phyloP scores from a whole-genome alignment of 2,888 invertebrate genomes.

The Thalpophila matura region DNA sequence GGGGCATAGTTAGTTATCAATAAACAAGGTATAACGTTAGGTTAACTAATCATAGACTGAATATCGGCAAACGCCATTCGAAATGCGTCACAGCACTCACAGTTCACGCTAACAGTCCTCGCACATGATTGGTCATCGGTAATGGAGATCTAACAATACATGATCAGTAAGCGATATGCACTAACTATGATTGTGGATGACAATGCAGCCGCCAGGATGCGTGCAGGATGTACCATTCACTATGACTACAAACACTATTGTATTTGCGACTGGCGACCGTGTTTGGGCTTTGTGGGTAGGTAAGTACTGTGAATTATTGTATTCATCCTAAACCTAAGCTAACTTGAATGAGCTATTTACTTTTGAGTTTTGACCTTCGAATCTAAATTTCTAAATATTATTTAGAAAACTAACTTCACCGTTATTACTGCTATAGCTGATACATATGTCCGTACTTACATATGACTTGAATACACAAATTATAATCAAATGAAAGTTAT shows the following conservation, averaged over 20 bases:
- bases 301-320: slow-evolving; percentile 11
- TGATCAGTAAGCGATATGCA: slow-evolving; percentile 7
- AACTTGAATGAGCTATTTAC: slow-evolving; percentile 10
- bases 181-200: background rate
- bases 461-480: background rate
- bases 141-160: slow-evolving; percentile 16
- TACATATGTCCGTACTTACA: background rate
- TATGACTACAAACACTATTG: slow-evolving; percentile 12
- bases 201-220: slow-evolving; percentile 17
- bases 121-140: slow-evolving; percentile 5
- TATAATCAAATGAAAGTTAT: slow-evolving; percentile 20
- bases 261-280: background rate
- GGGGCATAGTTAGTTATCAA: no score
- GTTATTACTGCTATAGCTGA: slow-evolving; percentile 1
- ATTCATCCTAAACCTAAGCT: slow-evolving; percentile 8
- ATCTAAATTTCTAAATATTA: slow-evolving; percentile 21
- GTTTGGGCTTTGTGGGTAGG: no score
- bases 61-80: slow-evolving; percentile 10
- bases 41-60: background rate
- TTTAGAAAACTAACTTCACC: background rate
- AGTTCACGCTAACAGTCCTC: background rate
- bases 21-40: background rate
- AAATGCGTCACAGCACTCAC: background rate
- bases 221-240: slow-evolving; percentile 2
- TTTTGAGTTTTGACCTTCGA: slow-evolving; percentile 13